phyloP scores from a whole-genome alignment of 2,113 vertebrate genomes.

The Lanius collurio region DNA sequence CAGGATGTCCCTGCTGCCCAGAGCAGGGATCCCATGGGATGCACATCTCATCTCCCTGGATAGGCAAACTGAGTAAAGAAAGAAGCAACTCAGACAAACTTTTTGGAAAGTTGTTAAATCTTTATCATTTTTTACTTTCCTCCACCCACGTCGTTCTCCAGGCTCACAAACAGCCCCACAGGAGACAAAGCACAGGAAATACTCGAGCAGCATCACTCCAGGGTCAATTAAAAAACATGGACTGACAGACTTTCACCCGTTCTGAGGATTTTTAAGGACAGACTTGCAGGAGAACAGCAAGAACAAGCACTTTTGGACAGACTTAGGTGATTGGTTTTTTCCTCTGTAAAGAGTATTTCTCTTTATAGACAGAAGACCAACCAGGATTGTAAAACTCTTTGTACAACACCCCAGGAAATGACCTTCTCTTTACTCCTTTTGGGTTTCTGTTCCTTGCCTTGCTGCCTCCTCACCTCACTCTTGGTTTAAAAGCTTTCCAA shows the following conservation, averaged over 20 bases:
- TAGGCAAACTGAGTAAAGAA: neutral
- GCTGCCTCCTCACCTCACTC: neutral
- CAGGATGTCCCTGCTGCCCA: neutral
- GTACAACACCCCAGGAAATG: neutral
- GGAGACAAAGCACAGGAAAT: neutral
- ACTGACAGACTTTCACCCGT: neutral
- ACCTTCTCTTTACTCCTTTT: neutral
- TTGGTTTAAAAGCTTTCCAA: neutral
- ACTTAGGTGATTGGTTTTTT: too few relatives aligned
- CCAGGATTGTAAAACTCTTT: neutral
- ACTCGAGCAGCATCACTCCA: neutral
- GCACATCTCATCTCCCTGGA: neutral
- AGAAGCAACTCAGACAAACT: neutral
- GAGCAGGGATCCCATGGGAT: neutral
- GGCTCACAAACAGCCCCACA: neutral
- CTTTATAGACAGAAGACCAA: neutral
- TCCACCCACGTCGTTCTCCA: neutral
- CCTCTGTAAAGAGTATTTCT: neutral
- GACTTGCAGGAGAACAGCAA: neutral
- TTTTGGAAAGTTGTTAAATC: neutral
- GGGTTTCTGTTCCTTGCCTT: neutral
- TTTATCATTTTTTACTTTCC: neutral
- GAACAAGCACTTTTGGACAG: neutral
- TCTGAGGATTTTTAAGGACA: neutral
- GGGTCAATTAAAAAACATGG: neutral